A percentile compares a stretch with the other conserved stretches of the same genome.
Evolutionary conservation across 1,140 invertebrate species (phyloP).

Genomic region (Augochlora pura): DNA sequence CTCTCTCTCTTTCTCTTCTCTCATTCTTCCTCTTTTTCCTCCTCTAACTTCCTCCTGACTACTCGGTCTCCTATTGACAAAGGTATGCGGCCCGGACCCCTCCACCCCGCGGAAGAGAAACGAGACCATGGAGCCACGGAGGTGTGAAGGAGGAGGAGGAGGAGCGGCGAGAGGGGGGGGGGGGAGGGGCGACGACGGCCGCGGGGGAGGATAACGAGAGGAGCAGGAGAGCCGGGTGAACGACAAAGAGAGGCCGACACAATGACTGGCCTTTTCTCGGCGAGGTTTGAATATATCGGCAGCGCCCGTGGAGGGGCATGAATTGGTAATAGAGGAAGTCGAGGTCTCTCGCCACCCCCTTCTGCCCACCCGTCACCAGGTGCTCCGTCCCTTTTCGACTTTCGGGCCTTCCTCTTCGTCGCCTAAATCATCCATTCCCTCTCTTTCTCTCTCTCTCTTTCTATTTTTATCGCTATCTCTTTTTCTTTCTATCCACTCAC

Average conservation of each 20-base stretch:
- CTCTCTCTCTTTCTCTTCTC: slow-evolving; percentile 43
- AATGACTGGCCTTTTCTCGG: slow-evolving; percentile 67
- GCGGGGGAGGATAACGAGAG: slow-evolving; percentile 59
- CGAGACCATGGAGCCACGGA: slow-evolving; percentile 48
- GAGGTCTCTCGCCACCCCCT: slow-evolving; percentile 47
- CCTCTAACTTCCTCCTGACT: slow-evolving; percentile 28
- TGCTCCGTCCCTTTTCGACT: neutral
- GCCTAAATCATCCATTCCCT: neutral
- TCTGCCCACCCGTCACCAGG: neutral
- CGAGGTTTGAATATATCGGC: slow-evolving; percentile 68
- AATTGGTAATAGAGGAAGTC: slow-evolving; percentile 70
- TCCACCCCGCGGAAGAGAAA: slow-evolving; percentile 55
- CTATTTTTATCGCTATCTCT: no score
- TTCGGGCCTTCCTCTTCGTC: slow-evolving; percentile 3
- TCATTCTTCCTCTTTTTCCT: slow-evolving; percentile 17
- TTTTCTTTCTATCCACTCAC: no score
- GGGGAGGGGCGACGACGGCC: neutral
- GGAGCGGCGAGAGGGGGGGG: neutral
- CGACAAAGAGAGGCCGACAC: slow-evolving; percentile 67
- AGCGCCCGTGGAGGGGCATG: slow-evolving; percentile 59
- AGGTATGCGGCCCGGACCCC: slow-evolving; percentile 52
- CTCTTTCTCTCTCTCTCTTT: neutral
- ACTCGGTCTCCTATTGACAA: slow-evolving; percentile 53
- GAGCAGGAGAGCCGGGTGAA: slow-evolving; percentile 52
- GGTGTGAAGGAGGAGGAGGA: slow-evolving; percentile 46